Conservation (phyloP, 2,113 vertebrate species). For the Leptosomus discolor region DNA sequence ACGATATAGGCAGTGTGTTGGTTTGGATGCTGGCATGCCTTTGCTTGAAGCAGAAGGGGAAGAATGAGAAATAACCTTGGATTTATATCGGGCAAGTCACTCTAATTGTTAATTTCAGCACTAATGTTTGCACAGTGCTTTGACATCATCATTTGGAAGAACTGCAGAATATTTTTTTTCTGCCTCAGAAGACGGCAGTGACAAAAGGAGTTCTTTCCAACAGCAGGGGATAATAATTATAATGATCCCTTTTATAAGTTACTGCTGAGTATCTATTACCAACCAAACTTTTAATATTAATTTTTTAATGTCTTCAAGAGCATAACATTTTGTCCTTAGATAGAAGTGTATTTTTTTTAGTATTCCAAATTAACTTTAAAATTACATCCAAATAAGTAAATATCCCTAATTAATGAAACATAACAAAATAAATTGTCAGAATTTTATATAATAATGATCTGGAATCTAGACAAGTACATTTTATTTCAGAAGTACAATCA, state of each 20-base stretch:
- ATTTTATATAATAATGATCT: not conserved
- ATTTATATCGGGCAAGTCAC: not conserved
- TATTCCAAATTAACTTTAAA: not conserved
- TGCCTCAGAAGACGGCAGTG: not conserved
- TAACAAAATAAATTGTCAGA: not conserved
- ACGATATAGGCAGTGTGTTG: not conserved
- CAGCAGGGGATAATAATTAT: not conserved
- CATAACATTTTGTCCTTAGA: not conserved
- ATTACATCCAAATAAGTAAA: not conserved
- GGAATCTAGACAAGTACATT: not conserved
- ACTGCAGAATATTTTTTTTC: not conserved
- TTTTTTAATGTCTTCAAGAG: not conserved
- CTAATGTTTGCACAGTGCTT: not conserved
- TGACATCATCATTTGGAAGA: slow-evolving; percentile 23
- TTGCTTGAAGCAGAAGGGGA: not conserved
- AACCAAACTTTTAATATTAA: not conserved
- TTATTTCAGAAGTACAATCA: slow-evolving; percentile 6
- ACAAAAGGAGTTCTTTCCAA: slow-evolving; percentile 8
- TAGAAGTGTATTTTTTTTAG: not conserved
- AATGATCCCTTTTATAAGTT: not conserved
- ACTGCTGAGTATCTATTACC: not conserved
- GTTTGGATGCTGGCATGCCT: not conserved
- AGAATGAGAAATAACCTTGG: slow-evolving; percentile 4
- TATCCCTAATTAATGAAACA: not conserved
- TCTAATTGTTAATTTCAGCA: slow-evolving; percentile 14